phyloP scores from a whole-genome alignment of 2,113 vertebrate species.

The Pterocles burchelli region DNA sequence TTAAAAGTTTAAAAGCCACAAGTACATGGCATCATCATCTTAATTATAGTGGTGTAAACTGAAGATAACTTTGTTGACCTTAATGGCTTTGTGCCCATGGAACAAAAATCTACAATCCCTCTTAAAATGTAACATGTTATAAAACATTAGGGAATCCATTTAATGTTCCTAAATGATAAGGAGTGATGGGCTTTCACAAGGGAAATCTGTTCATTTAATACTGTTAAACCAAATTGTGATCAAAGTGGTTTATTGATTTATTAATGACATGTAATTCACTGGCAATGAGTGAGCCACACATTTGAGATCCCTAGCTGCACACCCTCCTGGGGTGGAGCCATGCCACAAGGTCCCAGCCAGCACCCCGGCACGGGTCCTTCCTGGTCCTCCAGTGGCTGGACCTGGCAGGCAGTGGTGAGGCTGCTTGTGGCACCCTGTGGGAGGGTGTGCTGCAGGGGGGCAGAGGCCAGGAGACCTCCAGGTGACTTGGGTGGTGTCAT shows the following conservation, averaged over 20 bases:
- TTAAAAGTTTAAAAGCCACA: background rate
- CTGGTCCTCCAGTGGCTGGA: fast-evolving
- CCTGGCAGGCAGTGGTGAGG: fast-evolving
- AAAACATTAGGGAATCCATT: background rate
- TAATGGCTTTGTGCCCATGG: background rate
- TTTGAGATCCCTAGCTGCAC: background rate
- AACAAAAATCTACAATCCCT: background rate
- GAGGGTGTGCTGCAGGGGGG: fast-evolving
- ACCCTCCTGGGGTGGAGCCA: too few species aligned
- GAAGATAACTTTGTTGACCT: background rate
- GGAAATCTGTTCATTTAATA: background rate
- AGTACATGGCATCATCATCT: fast-evolving
- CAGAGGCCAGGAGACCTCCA: fast-evolving
- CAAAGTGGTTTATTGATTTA: background rate
- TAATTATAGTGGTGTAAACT: background rate
- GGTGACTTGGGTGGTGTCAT: fast-evolving
- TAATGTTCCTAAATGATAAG: background rate
- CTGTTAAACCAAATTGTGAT: background rate
- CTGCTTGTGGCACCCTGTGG: fast-evolving
- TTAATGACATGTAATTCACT: background rate
- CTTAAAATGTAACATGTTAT: background rate
- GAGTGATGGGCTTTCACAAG: background rate
- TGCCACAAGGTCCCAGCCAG: fast-evolving
- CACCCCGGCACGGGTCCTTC: fast-evolving
- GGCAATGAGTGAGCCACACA: background rate